phyloP scores from a whole-genome alignment of 2,113 vertebrate species.

The Piliocolobus tephrosceles region DNA sequence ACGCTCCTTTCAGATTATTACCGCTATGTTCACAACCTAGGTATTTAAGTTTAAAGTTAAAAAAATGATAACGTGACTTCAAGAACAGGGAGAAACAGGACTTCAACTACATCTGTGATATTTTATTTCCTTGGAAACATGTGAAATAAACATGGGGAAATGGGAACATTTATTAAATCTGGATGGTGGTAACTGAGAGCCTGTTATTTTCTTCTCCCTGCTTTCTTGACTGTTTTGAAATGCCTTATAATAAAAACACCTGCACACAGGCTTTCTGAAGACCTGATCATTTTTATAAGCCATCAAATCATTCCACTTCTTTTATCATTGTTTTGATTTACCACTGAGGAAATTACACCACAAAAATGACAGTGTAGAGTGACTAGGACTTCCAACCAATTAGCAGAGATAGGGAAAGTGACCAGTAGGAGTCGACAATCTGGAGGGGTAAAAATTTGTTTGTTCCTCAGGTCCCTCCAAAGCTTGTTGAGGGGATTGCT shows the following conservation, averaged over 20 bases:
- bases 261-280: background rate
- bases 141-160: background rate
- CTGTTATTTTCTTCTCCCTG: background rate
- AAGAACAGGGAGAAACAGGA: background rate
- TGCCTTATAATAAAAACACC: background rate
- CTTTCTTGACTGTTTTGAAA: constrained; percentile 26
- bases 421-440: background rate
- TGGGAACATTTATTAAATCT: background rate
- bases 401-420: background rate
- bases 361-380: background rate
- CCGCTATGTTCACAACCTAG: background rate
- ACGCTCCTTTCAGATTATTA: constrained; percentile 11
- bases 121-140: constrained; percentile 1
- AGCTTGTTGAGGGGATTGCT: background rate
- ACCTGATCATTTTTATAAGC: background rate
- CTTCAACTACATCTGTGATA: background rate
- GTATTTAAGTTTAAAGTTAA: constrained; percentile 28
- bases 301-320: background rate
- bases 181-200: background rate
- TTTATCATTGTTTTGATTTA: background rate
- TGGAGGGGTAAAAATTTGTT: background rate
- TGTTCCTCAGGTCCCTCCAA: background rate
- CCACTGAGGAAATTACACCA: background rate
- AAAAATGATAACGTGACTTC: background rate
- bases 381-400: background rate